Evolutionary conservation across 2,888 invertebrate genomes (phyloP), one percentile per base, ranked within the genome.

Genomic region (Mythimna impura): DNA sequence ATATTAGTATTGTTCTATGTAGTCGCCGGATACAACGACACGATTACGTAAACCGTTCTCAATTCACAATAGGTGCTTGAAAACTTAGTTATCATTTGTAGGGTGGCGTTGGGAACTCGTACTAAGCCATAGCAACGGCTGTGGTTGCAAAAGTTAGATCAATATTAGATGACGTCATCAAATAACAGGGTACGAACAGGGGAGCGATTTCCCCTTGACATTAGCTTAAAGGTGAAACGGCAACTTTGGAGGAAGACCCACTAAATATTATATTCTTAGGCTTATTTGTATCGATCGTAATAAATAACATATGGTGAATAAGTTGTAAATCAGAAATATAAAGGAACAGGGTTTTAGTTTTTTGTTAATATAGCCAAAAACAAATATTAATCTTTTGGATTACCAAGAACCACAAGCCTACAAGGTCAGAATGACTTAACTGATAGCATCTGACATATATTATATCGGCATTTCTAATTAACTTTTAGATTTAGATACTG

Each of bases 131-230:
- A 78, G 89, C 80, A 89, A 90, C 92, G 78, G 80, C 73, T 78
- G 76, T 72, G 75, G 71, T 78, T 80, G 81, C 71, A 82, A 75
- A 86, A 84, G 92, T 91, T 93, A 88, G 89, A 92, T 94, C 94
- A 89, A 94, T 94, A 93, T 84, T 77, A 78, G 70, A 75, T 91
- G 91, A 91, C 91, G 92, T 86, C 88, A 85, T 80, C 62, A 72
- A 77, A 77, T 80, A 74, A 68, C 83, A 70, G 73, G 78, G 82
- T 78, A 82, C 58, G 61, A 76, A 66, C 78, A 76, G 76, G 86
- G 88, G 84, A 82, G 75, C 75, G 71, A 74, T 63, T 70, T 85
- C 77, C 82, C 89, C 89, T 87, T 87, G 91, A 88, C 91, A 90
- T 93, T 93, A 81, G 74, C 63, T 57, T 66, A 86, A 75, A 80